phyloP scores from a whole-genome alignment of 2,113 vertebrate genomes.

The Thunnus maccoyii region DNA sequence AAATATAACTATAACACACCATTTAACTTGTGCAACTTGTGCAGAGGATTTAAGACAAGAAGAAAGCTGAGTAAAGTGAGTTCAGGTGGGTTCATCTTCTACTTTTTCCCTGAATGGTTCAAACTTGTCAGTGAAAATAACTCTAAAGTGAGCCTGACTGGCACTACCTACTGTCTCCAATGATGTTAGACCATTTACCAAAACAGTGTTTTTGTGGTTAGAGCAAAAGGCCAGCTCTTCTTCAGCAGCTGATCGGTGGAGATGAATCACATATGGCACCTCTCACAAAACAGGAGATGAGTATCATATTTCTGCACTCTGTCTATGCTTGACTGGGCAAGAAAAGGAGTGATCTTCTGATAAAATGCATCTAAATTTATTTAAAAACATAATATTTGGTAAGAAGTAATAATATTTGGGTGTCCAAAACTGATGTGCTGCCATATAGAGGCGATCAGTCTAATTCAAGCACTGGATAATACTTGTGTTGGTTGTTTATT shows the following conservation, averaged over 20 bases:
- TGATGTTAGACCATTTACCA: conserved; percentile 33
- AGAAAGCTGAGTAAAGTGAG: background rate
- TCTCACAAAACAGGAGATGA: background rate
- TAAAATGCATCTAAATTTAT: background rate
- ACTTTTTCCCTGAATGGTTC: conserved; percentile 22
- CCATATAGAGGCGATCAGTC: background rate
- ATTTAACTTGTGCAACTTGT: background rate
- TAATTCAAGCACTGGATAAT: background rate
- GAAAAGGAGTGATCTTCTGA: background rate
- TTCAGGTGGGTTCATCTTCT: background rate
- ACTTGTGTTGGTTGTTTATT: background rate
- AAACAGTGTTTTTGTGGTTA: conserved; percentile 22
- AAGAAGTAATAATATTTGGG: conserved; percentile 1
- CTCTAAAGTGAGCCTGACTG: background rate
- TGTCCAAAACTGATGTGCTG: background rate
- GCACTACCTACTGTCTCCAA: conserved; percentile 1
- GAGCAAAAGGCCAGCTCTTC: conserved; percentile 8
- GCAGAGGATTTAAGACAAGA: background rate
- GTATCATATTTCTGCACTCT: background rate
- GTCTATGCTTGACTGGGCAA: background rate
- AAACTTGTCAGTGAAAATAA: conserved; percentile 21
- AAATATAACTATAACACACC: background rate
- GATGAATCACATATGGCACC: background rate
- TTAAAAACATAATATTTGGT: background rate
- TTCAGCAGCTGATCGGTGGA: background rate